phyloP scores from a whole-genome alignment of 2,888 invertebrate species.

The Torymus auratus region DNA sequence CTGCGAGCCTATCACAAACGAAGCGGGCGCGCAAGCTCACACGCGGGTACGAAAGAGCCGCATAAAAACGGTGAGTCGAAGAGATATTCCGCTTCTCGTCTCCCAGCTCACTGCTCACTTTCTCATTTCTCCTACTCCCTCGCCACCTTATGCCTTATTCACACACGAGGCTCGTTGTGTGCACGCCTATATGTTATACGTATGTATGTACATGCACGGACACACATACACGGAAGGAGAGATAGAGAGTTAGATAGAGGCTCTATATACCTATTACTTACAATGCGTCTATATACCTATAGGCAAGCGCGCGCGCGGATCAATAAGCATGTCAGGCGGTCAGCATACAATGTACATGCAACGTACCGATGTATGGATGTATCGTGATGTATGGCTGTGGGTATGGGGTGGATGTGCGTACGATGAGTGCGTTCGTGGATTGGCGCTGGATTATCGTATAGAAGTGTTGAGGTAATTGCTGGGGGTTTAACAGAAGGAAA shows the following conservation, averaged over 20 bases:
- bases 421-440: too few relatives aligned
- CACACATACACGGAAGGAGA: not conserved
- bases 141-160: too few relatives aligned
- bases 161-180: too few relatives aligned
- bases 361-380: not conserved
- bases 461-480: too few relatives aligned
- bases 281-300: not conserved
- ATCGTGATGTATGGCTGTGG: too few relatives aligned
- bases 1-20: not conserved
- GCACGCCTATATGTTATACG: too few relatives aligned
- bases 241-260: too few relatives aligned
- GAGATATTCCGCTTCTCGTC: not conserved
- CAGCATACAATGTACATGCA: not conserved
- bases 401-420: too few relatives aligned
- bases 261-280: not conserved
- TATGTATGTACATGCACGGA: not conserved
- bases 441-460: too few relatives aligned
- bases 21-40: not conserved
- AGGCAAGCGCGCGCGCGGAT: not conserved
- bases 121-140: too few relatives aligned
- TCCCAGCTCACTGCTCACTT: not conserved
- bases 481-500: too few relatives aligned
- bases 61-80: slow-evolving; percentile 24
- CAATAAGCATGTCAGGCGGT: slow-evolving; percentile 47
- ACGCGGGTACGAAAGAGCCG: not conserved